phyloP scores from a whole-genome alignment of 64 coral and sea anemone genomes.

The Actinia equina region DNA sequence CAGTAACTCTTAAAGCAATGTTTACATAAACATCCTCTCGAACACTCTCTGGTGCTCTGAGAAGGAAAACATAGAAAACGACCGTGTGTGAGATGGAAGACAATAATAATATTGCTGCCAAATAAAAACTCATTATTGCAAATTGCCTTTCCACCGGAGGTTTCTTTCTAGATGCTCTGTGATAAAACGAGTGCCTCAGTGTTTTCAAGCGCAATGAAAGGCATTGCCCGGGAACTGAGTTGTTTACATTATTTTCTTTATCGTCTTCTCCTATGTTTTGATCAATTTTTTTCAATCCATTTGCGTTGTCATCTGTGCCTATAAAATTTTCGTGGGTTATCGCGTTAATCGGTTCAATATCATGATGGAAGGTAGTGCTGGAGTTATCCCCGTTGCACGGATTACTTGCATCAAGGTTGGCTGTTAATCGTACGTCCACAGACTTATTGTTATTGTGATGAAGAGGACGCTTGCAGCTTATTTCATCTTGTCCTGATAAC shows the following conservation, averaged over 20 bases:
- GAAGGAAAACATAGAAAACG: constrained; percentile 77
- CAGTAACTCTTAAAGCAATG: constrained; percentile 63
- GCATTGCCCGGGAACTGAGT: background rate
- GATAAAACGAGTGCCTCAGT: background rate
- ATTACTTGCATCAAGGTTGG: background rate
- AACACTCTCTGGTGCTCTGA: constrained; percentile 27
- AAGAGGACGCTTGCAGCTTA: background rate
- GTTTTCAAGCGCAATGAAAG: background rate
- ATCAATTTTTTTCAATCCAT: background rate
- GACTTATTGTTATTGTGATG: background rate
- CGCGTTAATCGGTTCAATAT: background rate
- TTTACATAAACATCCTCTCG: constrained; percentile 44
- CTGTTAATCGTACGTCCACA: no score
- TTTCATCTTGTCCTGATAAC: background rate
- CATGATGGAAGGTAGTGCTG: background rate
- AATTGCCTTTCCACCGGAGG: constrained; percentile 40
- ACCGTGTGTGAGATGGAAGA: constrained; percentile 55
- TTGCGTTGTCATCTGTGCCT: background rate
- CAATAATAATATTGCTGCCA: constrained; percentile 61
- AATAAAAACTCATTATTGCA: constrained; percentile 50
- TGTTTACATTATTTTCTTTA: background rate
- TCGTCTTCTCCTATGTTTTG: background rate
- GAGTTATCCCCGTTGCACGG: no score
- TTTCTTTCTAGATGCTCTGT: background rate
- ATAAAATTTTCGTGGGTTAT: background rate